phyloP scores from a whole-genome alignment of 2,797 vertebrate species.

The Xenops minutus region DNA sequence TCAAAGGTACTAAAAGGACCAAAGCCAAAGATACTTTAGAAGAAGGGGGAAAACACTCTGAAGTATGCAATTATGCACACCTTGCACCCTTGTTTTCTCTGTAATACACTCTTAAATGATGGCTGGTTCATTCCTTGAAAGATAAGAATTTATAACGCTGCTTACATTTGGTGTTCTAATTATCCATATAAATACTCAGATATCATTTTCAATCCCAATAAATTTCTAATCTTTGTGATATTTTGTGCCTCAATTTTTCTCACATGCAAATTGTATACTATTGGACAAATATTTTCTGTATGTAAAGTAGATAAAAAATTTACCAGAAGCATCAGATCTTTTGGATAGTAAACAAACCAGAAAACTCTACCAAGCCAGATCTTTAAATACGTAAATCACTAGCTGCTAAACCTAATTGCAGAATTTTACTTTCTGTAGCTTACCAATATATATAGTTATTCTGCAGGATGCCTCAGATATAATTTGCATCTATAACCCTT shows the following conservation, averaged over 20 bases:
- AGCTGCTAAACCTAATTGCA: conserved; percentile 23
- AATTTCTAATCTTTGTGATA: neutral
- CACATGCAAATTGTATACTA: neutral
- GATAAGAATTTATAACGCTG: neutral
- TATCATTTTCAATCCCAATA: neutral
- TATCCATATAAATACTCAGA: neutral
- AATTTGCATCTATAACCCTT: conserved; percentile 59
- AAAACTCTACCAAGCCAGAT: neutral
- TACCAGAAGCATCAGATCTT: neutral
- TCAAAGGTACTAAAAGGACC: neutral
- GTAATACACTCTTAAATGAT: neutral
- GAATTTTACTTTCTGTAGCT: conserved; percentile 41
- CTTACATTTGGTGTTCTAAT: neutral
- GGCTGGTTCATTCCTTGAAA: neutral
- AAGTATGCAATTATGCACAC: neutral
- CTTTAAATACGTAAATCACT: neutral
- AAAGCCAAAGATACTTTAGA: neutral
- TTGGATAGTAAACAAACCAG: neutral
- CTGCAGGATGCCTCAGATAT: conserved; percentile 37
- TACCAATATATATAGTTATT: conserved; percentile 33
- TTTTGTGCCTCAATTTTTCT: neutral
- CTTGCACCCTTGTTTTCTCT: neutral
- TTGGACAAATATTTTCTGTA: neutral
- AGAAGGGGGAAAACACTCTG: neutral
- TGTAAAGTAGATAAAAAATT: neutral